These are phyloP conservation scores for Cervus canadensis DNA, from an alignment of 2,113 vertebrate genomes.

Conservation along the genomic window DNA sequence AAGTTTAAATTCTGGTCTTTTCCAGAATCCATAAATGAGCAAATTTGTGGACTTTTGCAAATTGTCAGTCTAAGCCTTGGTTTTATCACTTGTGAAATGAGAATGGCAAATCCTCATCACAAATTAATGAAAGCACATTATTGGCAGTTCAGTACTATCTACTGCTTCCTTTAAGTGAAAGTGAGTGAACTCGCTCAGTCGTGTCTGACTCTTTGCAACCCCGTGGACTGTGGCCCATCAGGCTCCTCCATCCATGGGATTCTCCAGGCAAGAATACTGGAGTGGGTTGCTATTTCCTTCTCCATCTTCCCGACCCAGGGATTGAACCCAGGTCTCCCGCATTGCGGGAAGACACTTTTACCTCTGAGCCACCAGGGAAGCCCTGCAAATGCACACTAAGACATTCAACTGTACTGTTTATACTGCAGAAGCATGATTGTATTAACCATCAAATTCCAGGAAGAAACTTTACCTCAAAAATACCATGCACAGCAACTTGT, in stretches of 20 bases:
- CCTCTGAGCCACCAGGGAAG: too few relatives aligned
- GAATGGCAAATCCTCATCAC: background rate
- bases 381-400: background rate
- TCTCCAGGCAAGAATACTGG: too few relatives aligned
- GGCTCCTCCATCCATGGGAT: too few relatives aligned
- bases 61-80: background rate
- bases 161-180: background rate
- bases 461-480: background rate
- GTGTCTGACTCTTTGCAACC: too few relatives aligned
- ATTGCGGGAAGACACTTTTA: too few relatives aligned
- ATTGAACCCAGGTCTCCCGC: too few relatives aligned
- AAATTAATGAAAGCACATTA: background rate
- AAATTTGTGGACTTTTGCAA: background rate
- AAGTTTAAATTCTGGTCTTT: background rate
- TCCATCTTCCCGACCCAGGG: too few relatives aligned
- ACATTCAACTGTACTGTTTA: background rate
- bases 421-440: background rate
- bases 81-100: background rate
- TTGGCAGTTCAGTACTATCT: background rate
- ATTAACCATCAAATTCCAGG: background rate
- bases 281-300: too few relatives aligned
- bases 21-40: background rate
- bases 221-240: too few relatives aligned
- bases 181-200: too few relatives aligned
- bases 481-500: background rate